Conservation (phyloP, 2,113 vertebrate species). For the Emydocephalus ijimae region DNA sequence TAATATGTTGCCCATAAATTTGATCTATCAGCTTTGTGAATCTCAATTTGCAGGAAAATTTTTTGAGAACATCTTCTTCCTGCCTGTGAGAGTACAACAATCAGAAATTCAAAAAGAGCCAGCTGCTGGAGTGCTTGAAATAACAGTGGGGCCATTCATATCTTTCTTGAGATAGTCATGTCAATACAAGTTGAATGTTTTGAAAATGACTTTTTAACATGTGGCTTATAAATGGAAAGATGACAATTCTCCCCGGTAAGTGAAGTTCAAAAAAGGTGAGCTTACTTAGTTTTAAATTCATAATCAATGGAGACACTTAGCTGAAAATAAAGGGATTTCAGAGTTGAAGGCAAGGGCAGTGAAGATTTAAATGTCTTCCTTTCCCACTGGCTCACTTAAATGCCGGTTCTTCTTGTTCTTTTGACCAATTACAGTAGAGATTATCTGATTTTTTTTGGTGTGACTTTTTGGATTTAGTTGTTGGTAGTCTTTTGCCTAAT, state of each 20-base stretch:
- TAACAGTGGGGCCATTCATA: constrained; percentile 41
- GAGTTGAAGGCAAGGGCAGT: neutral
- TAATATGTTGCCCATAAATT: neutral
- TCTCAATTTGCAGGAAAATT: constrained; percentile 50
- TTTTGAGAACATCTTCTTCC: constrained; percentile 11
- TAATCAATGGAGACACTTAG: neutral
- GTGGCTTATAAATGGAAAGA: constrained; percentile 44
- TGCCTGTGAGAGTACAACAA: constrained; percentile 3
- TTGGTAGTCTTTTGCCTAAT: neutral
- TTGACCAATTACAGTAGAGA: neutral
- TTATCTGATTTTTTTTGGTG: neutral
- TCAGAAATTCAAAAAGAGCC: constrained; percentile 50
- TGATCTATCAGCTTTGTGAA: neutral
- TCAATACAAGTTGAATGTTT: constrained; percentile 47
- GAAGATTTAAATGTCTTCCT: neutral
- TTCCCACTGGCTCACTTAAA: neutral
- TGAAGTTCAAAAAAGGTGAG: constrained; percentile 23
- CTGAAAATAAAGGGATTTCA: neutral
- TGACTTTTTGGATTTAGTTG: neutral
- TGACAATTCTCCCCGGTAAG: constrained; percentile 30
- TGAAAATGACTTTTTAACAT: constrained; percentile 48
- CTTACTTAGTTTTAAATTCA: neutral
- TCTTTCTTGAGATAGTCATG: constrained; percentile 55
- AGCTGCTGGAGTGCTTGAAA: constrained; percentile 61
- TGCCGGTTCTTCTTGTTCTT: neutral